Percentiles rank a stretch among this genome's conserved stretches.
Evolutionary conservation across 2,113 vertebrate species (phyloP).

Genomic region (Chaetodon auriga): DNA sequence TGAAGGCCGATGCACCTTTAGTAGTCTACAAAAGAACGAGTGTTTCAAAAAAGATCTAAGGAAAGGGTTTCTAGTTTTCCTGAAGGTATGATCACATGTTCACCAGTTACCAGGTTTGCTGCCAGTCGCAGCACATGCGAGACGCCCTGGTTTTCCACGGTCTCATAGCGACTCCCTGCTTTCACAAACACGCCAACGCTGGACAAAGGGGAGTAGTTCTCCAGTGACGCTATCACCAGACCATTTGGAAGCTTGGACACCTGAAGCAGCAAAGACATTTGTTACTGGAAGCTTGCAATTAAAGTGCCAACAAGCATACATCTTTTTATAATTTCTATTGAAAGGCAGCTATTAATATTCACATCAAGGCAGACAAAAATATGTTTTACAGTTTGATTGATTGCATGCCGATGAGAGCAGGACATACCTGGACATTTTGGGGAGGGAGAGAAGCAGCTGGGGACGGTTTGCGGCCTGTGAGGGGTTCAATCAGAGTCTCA

Average conservation of each 20-base stretch:
- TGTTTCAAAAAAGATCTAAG: not conserved
- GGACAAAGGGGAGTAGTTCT: constrained; percentile 91
- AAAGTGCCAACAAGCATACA: not conserved
- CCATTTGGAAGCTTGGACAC: constrained; percentile 94
- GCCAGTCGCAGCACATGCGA: constrained; percentile 92
- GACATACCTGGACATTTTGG: constrained; percentile 78
- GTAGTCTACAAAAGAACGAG: constrained; percentile 85
- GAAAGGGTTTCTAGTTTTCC: not conserved
- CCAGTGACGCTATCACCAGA: constrained; percentile 91
- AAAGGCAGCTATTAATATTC: not conserved
- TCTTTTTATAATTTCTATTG: not conserved
- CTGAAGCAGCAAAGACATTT: constrained; percentile 74
- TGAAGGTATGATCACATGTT: not conserved
- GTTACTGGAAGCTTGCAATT: not conserved
- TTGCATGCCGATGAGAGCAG: not conserved
- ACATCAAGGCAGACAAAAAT: fast-evolving
- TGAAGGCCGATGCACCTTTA: constrained; percentile 92
- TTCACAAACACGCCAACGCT: constrained; percentile 94
- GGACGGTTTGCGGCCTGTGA: constrained; percentile 26
- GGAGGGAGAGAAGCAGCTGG: constrained; percentile 37
- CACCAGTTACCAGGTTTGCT: constrained; percentile 87
- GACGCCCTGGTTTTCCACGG: constrained; percentile 85
- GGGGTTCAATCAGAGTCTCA: constrained; percentile 67
- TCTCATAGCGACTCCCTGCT: constrained; percentile 92
- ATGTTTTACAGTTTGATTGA: not conserved